These are phyloP conservation scores for Datnioides undecimradiatus DNA, from an alignment of 2,113 vertebrate genomes.

Conservation along the genomic window DNA sequence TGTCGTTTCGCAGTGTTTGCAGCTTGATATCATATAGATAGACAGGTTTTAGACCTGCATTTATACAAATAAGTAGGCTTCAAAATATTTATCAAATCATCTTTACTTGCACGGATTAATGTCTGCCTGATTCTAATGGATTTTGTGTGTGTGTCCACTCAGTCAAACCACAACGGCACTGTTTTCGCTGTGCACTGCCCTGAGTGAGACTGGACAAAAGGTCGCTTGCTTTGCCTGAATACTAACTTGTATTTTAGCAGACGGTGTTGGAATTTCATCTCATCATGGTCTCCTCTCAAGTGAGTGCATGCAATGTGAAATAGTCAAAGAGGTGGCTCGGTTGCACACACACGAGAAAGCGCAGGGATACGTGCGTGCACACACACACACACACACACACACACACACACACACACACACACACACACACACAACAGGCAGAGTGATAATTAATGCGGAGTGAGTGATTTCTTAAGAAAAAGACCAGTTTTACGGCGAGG, in stretches of 20 bases:
- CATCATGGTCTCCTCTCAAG: conserved; percentile 43
- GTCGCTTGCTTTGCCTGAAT: conserved; percentile 33
- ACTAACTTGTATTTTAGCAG: conserved; percentile 53
- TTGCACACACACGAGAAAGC: background rate
- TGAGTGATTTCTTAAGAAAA: conserved; percentile 87
- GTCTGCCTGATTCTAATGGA: background rate
- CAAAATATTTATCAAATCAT: background rate
- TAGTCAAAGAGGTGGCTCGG: conserved; percentile 42
- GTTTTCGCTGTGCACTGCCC: conserved; percentile 9
- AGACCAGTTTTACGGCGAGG: conserved; percentile 83
- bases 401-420: background rate
- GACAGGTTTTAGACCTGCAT: background rate
- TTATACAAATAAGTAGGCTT: background rate
- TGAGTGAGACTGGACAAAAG: conserved; percentile 44
- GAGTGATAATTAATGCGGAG: conserved; percentile 85
- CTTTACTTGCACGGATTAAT: background rate
- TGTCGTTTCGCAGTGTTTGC: background rate
- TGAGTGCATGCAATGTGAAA: conserved; percentile 42
- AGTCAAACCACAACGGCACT: background rate
- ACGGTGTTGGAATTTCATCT: conserved; percentile 64
- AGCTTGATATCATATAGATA: background rate
- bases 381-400: conserved; percentile 4
- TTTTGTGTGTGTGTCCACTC: background rate
- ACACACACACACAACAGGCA: conserved; percentile 29
- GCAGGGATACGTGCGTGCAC: background rate